Base-by-base conservation (phyloP, 1,140 invertebrate species). In the Rhizoglyphus robini region DNA sequence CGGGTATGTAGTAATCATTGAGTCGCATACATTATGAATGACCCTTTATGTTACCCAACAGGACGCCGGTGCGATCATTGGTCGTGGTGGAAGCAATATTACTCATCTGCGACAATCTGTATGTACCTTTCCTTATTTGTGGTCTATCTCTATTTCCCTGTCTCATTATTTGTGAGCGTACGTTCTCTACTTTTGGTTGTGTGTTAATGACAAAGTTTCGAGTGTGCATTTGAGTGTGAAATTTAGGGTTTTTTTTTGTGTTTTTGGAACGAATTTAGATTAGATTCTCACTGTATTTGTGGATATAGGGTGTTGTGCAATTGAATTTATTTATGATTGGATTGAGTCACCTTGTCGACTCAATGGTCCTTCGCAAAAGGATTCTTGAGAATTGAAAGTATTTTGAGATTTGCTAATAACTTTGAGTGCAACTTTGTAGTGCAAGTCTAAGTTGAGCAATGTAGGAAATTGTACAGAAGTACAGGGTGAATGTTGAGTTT, bases 71-170 rank as follows among this genome's bases (percentile, higher is more conserved):
- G 96, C 92, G 75, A 90, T 98, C 72, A 99, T 98, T 76, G 95
- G 95, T 47, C 92, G 94, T 77, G 88, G 84, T 68, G 95, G 96
- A 47, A 81, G 86, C 69, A 96, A 97, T 80, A 97, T 99, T 76
- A 98, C 98, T 79, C 93, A 98, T 78, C 83, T 99, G 23, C 54
- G 64, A 61, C 64, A 30, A 47, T 27, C 27, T 31, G 31, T 54
- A 65, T 59, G 27, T 31, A 3, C 32, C 5, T 64, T 27, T 13
- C n/a, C 27, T 59, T 29, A 20, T 11, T 61, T 60, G 4, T 32
- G n/a, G 13, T 65, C n/a, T 63, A n/a, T n/a, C n/a, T n/a, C 48
- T 62, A 11, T 18, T 62, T 13, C 18, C 15, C 51, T 47, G 11
- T 62, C 30, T 62, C 59, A 51, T 25, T 62, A 47, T 13, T 31